These are phyloP conservation scores for Ctenopoma kingsleyae DNA, from an alignment of 2,797 vertebrate genomes.

Conservation along the genomic window DNA sequence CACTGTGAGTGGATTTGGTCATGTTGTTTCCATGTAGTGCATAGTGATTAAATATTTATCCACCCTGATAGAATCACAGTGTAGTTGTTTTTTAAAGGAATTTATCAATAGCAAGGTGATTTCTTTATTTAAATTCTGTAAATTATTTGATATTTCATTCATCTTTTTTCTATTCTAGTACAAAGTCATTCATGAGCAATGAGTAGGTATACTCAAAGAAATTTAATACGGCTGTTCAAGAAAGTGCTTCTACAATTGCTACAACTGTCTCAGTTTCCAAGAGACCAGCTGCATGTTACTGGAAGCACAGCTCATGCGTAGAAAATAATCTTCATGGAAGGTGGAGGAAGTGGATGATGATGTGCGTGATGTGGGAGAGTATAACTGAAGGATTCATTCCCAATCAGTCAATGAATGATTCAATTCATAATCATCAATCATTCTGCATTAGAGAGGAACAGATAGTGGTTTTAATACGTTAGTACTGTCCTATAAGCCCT, in stretches of 20 bases:
- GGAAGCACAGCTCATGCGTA: slow-evolving; percentile 6
- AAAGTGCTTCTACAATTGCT: slow-evolving; percentile 16
- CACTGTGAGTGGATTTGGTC: slow-evolving; percentile 31
- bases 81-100: slow-evolving; percentile 24
- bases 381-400: slow-evolving; percentile 45
- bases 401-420: slow-evolving; percentile 50
- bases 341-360: slow-evolving; percentile 37
- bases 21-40: slow-evolving; percentile 16
- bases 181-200: slow-evolving; percentile 1
- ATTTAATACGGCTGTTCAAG: not conserved
- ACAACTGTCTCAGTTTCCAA: slow-evolving; percentile 29
- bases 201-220: not conserved
- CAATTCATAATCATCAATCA: too few species aligned
- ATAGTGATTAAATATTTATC: slow-evolving; percentile 48
- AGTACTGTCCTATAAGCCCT: not conserved
- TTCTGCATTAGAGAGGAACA: too few species aligned
- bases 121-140: not conserved
- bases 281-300: slow-evolving; percentile 23
- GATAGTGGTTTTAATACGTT: too few species aligned
- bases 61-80: slow-evolving; percentile 6
- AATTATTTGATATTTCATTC: slow-evolving; percentile 20
- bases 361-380: slow-evolving; percentile 36
- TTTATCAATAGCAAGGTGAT: slow-evolving; percentile 4
- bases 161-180: not conserved
- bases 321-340: slow-evolving; percentile 49